phyloP scores from a whole-genome alignment of 2,113 vertebrate genomes.

The Nerophis lumbriciformis region DNA sequence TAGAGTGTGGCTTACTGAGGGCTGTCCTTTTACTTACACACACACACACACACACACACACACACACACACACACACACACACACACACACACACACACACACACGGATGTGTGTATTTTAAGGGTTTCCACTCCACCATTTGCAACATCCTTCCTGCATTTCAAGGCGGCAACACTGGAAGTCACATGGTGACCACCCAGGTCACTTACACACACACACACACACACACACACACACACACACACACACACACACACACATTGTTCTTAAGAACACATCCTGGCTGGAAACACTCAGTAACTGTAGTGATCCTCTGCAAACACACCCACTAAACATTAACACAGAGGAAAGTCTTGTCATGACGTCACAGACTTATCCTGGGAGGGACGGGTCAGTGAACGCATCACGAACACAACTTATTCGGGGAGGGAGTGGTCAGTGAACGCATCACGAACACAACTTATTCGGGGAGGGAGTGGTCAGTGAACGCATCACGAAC shows the following conservation, averaged over 20 bases:
- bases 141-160: constrained; percentile 2
- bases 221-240: not conserved
- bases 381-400: no score
- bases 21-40: no score
- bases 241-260: not conserved
- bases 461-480: no score
- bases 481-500: no score
- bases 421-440: not conserved
- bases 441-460: not conserved
- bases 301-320: not conserved
- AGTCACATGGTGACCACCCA: not conserved
- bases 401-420: not conserved
- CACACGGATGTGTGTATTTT: not conserved
- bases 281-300: no score
- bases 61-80: no score
- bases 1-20: no score
- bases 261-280: no score
- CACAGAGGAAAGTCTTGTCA: not conserved
- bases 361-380: not conserved
- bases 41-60: no score
- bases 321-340: not conserved
- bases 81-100: not conserved
- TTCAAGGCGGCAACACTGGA: not conserved
- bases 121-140: not conserved
- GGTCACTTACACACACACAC: not conserved